Conservation (phyloP, 2,888 invertebrate genomes). For the Unio pictorum region DNA sequence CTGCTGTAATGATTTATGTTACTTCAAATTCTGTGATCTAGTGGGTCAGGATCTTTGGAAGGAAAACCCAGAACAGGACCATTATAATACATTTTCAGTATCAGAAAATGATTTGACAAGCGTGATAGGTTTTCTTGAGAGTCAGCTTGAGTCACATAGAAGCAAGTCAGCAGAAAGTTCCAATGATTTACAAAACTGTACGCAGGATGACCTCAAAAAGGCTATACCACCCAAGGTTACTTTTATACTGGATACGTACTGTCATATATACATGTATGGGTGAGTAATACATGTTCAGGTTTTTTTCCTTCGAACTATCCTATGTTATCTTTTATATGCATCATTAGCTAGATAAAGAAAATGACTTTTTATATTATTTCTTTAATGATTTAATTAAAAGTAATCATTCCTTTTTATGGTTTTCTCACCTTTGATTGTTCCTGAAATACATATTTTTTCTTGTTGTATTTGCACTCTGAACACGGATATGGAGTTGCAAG, state of each 20-base stretch:
- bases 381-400: no score
- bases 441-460: no score
- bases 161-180: constrained; percentile 23
- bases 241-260: constrained; percentile 64
- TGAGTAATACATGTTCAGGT: constrained; percentile 29
- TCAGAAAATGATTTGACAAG: constrained; percentile 61
- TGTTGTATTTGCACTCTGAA: no score
- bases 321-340: neutral
- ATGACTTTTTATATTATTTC: constrained; percentile 1
- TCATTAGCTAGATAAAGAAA: neutral
- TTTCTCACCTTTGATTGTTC: no score
- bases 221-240: constrained; percentile 57
- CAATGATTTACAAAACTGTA: constrained; percentile 39
- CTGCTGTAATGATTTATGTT: constrained; percentile 12
- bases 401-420: no score
- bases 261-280: constrained; percentile 64
- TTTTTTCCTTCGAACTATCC: neutral
- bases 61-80: constrained; percentile 62
- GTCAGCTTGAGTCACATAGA: constrained; percentile 48
- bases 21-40: constrained; percentile 34
- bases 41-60: constrained; percentile 54
- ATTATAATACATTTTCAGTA: constrained; percentile 62
- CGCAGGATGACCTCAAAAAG: constrained; percentile 32
- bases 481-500: no score
- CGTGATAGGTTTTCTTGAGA: constrained; percentile 62